These are phyloP conservation scores for Agelastica alni DNA, from an alignment of 2,888 invertebrate species.

Conservation along the genomic window DNA sequence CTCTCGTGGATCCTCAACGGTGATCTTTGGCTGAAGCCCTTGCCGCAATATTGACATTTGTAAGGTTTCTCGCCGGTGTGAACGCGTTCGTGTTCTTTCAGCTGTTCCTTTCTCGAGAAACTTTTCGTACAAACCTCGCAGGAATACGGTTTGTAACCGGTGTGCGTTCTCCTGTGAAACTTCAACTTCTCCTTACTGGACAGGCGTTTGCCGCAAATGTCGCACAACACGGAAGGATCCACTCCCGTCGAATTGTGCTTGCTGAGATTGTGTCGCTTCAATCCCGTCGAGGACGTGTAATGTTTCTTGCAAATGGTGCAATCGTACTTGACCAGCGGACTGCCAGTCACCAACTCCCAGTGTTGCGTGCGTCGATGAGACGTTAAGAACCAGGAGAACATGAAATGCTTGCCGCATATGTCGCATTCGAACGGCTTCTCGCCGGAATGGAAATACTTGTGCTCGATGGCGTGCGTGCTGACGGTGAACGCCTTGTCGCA, in stretches of 20 bases:
- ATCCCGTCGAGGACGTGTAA: constrained; percentile 49
- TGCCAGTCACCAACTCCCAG: constrained; percentile 55
- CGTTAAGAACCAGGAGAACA: constrained; percentile 60
- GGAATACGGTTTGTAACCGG: constrained; percentile 58
- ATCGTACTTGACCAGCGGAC: constrained; percentile 54
- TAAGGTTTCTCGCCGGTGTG: constrained; percentile 67
- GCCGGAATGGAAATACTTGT: constrained; percentile 59
- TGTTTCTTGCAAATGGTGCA: constrained; percentile 53
- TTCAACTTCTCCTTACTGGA: constrained; percentile 60
- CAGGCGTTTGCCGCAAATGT: constrained; percentile 62
- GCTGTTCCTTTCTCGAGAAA: constrained; percentile 64
- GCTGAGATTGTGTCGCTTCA: constrained; percentile 49
- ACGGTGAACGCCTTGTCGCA: constrained; percentile 59
- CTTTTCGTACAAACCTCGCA: constrained; percentile 57
- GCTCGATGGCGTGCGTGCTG: constrained; percentile 59
- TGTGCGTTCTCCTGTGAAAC: constrained; percentile 61
- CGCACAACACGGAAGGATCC: constrained; percentile 58
- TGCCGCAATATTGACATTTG: constrained; percentile 65
- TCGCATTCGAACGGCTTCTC: constrained; percentile 59
- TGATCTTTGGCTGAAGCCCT: constrained; percentile 64
- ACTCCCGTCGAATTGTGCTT: constrained; percentile 56
- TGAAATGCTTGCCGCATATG: constrained; percentile 62
- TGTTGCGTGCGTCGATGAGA: constrained; percentile 60
- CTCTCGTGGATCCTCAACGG: constrained; percentile 66
- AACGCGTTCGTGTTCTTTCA: constrained; percentile 63